Evolutionary conservation across 2,888 invertebrate genomes (phyloP), one percentile per base, ranked within the genome.

Genomic region (Mechanitis messenoides): DNA sequence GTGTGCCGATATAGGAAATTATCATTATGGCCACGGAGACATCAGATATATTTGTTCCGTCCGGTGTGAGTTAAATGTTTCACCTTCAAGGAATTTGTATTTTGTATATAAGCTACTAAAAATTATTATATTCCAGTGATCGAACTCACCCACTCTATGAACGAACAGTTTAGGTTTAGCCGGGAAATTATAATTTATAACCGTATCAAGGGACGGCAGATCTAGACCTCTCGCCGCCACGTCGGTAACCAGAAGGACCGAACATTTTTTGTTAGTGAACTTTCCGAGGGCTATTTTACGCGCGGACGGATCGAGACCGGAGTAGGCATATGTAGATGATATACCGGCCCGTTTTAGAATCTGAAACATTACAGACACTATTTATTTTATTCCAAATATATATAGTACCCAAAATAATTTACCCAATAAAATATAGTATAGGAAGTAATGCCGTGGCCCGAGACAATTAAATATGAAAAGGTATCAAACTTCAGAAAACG

Each of bases 201-300:
- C 99, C 69, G 95, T 97, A 78, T 99, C 99, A 69, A 99, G 85
- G 64, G 96, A 93, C 0, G 99, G 99, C 74, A 99, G 96, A 82
- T 99, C 99, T 62, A 99, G 95, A 68, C 99, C 99, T 78, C 99
- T 92, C 0, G 99, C 99, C 0, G 99, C 99, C 1, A 99, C 94
- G 85, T 99, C 99, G 0, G 99, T 99, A 0, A 99, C 99, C 33
- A 99, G 88, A 56, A 99, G 89, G 28, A 97, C 95, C 33, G 93
- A 93, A 1, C 94, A 95, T 87, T 95, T 95, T 69, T 94, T 93
- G 71, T 92, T 93, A 53, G 94, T 93, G 85, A 98, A 98, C 78
- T 96, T 95, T 0, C 96, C 97, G 0, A 98, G 94, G 69, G 98
- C 96, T 70, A 98, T 97, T 91, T 98, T 98, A 73, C 99, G 92